Evolutionary conservation across 2,888 invertebrate genomes (phyloP), one percentile per base, ranked within the genome.

Genomic region (Pyralis farinalis): DNA sequence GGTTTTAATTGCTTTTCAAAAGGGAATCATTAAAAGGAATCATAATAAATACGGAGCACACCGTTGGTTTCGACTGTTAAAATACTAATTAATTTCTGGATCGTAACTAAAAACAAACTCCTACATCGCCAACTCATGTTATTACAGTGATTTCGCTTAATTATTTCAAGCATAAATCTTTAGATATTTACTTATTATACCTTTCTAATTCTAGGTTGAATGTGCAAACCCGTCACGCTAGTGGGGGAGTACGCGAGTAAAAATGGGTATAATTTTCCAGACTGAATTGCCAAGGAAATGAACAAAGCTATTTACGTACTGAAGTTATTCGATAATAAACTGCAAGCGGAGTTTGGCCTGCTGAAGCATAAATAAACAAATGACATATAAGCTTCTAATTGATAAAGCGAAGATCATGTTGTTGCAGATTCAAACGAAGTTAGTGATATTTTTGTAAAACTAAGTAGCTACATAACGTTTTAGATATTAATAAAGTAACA

Each of bases 151-250:
- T 58, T 69, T 60, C 49, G 49, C 58, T 73, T 79, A 77, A 81
- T 83, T 80, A 78, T 78, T 73, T 67, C 48, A 50, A 71, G 63
- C 79, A 78, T 79, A 80, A 81, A 80, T 78, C 81, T 70, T 51
- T 43, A 67, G 63, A 78, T 77, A 76, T 82, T 81, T 75, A 67
- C 66, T 71, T 77, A 70, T 80, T 81, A 82, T 72, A 57, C 64
- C 58, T 66, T 62, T 65, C 67, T 81, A 85, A 82, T 82, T 59
- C 62, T 69, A 77, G 75, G 77, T 68, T 76, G 63, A 65, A 59
- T 63, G 61, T 49, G 50, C 57, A 44, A 44, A 50, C 51, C 46
- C 67, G 78, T 78, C 84, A 84, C 84, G 84, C 80, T 53, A 78
- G 16, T 40, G 50, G 55, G 53, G 62, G 44, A 54, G 16, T 40